Evolutionary conservation across 2,797 vertebrate genomes (phyloP).

Genomic region (Cuculus canorus): DNA sequence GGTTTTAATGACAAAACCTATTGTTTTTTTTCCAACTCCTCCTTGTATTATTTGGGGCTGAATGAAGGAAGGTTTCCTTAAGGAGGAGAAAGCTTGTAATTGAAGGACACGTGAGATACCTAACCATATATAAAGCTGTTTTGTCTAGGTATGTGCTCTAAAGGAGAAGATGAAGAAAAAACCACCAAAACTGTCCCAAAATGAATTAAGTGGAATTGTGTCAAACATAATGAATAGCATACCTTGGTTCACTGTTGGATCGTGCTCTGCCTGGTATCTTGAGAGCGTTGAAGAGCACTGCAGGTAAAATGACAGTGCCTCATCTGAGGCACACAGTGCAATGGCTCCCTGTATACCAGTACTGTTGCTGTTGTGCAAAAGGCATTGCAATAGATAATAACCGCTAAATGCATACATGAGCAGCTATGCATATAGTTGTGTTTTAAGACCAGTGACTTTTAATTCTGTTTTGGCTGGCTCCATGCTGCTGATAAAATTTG

Average conservation of each 20-base stretch:
- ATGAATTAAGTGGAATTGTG: neutral
- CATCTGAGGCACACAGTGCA: neutral
- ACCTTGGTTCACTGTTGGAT: neutral
- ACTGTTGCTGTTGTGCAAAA: neutral
- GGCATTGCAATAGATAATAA: neutral
- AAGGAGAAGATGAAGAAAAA: neutral
- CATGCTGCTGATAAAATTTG: neutral
- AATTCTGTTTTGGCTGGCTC: neutral
- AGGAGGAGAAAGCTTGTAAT: neutral
- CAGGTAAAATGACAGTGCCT: neutral
- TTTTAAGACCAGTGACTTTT: neutral
- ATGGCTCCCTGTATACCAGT: neutral
- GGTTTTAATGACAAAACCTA: neutral
- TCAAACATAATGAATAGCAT: neutral
- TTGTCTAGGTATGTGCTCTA: neutral
- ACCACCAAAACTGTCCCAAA: neutral
- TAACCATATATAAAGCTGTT: neutral
- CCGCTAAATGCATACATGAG: neutral
- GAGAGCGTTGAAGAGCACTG: neutral
- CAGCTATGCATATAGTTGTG: fast-evolving
- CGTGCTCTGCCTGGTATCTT: neutral
- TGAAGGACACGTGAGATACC: neutral
- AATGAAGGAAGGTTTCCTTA: neutral
- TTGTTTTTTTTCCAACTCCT: neutral
- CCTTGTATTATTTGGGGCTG: neutral